A percentile compares a stretch with the other conserved stretches of the same genome.
These are phyloP conservation scores for Terrapene triunguis DNA, from an alignment of 2,113 vertebrate species.

Conservation along the genomic window DNA sequence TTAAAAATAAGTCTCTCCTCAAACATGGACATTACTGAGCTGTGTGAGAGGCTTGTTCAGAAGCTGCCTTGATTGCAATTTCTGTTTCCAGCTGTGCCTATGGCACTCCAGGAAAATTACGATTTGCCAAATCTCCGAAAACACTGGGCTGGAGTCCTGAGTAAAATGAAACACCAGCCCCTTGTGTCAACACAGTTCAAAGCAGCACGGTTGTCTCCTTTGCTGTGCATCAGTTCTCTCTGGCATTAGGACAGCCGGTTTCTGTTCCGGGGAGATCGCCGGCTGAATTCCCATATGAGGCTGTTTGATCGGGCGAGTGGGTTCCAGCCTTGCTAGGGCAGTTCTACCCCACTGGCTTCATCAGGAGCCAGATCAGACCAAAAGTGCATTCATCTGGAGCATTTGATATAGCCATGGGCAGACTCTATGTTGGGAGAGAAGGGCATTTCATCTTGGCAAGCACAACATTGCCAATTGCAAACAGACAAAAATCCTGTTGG, in stretches of 20 bases:
- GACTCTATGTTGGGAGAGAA: background rate
- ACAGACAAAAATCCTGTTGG: background rate
- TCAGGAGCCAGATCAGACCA: background rate
- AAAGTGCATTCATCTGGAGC: background rate
- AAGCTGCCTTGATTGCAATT: background rate
- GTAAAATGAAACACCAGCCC: fast-evolving
- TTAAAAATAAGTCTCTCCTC: background rate
- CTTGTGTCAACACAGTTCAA: background rate
- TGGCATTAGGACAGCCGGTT: fast-evolving
- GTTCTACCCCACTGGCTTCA: background rate
- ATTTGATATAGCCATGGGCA: background rate
- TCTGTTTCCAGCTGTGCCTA: background rate
- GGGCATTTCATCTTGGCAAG: background rate
- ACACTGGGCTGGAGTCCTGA: background rate
- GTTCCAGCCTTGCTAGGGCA: background rate
- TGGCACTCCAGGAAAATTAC: background rate
- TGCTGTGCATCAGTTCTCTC: background rate
- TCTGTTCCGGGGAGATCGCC: background rate
- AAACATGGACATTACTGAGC: background rate
- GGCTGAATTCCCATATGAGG: fast-evolving
- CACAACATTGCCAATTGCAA: background rate
- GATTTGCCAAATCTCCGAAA: fast-evolving
- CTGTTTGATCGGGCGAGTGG: background rate
- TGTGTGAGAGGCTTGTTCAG: background rate
- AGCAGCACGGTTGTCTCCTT: background rate